Base-by-base conservation (phyloP, 2,797 vertebrate genomes). In the Apodemus agrarius region DNA sequence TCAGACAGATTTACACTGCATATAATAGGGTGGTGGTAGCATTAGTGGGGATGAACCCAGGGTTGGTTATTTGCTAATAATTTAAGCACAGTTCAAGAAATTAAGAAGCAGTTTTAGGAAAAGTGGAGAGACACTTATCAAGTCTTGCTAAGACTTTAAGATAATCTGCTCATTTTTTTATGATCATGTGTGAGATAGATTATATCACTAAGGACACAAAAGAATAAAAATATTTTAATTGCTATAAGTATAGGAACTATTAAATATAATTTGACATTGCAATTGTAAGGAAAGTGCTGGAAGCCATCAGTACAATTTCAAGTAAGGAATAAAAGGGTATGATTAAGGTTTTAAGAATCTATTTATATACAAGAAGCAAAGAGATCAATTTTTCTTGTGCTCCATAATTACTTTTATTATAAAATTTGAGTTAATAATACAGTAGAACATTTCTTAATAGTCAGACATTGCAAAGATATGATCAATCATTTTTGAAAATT, bases 231-330 rank as follows among this genome's bases (percentile, higher is more conserved):
- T 19, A 81, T 82, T 93, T 93, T 87, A 92, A 81, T 78, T 90
- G 3, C 80, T 63, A 59, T 90, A 95, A 87, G 24, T 49, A 75
- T 29, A 91, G 5, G 12, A 74, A 11, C 26, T 2, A 37, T 93
- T 34, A 91, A 49, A 40, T 89, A 76, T 40, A 74, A 67, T 67
- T 86, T 89, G 76, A n/a, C 29, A 85, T 80, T 87, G 22, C 3
- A 63, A 79, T 79, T 43, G 67, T 93, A 88, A 69, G 75, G 26
- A 90, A 82, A 84, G 37, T 90, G 82, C 81, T 34, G 84, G 34
- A 93, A 84, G n/a, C 90, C 65, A 96, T 95, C 54, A 91, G 79
- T 91, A 31, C 4, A 94, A 63, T 93, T 96, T 85, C 85, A 92
- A 84, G 12, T 96, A 63, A 95, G 12, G 67, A 37, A 1, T 82